A percentile compares a stretch with the other conserved stretches of the same genome.
Conservation (phyloP, 2,113 vertebrate species). For the Promerops cafer region DNA sequence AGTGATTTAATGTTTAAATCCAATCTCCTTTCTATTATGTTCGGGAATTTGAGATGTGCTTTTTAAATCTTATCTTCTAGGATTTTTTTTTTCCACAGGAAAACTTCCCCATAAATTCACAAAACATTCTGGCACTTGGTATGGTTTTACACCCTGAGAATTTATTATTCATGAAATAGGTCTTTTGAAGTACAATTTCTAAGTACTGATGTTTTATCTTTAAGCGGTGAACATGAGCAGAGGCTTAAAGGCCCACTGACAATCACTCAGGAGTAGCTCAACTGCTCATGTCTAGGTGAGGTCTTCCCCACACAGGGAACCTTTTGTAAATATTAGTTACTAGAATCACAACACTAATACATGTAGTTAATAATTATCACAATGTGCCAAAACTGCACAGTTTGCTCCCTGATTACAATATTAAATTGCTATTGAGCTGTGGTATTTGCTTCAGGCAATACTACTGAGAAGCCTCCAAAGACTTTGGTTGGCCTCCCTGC, state of each 20-base stretch:
- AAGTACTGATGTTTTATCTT: constrained; percentile 75
- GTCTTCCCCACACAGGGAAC: constrained; percentile 72
- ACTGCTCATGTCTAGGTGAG: constrained; percentile 60
- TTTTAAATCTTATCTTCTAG: constrained; percentile 25
- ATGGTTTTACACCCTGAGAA: constrained; percentile 68
- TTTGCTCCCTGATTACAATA: constrained; percentile 80
- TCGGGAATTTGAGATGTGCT: not conserved
- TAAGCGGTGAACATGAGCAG: constrained; percentile 55
- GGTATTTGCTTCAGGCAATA: constrained; percentile 77
- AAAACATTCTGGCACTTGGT: constrained; percentile 60
- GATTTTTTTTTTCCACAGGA: constrained; percentile 23
- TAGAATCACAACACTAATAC: constrained; percentile 74
- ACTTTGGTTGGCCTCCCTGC: constrained; percentile 67
- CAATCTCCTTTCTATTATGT: constrained; percentile 21
- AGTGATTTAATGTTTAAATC: constrained; percentile 28
- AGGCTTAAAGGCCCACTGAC: constrained; percentile 68
- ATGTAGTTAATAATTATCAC: constrained; percentile 79
- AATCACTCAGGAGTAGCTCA: constrained; percentile 71
- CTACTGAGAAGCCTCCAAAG: constrained; percentile 76
- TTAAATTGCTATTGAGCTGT: constrained; percentile 78
- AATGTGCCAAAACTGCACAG: constrained; percentile 76
- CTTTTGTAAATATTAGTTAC: constrained; percentile 80
- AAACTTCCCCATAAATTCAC: constrained; percentile 66
- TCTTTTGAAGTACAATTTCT: constrained; percentile 74
- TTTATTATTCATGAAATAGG: constrained; percentile 73